phyloP scores from a whole-genome alignment of 2,888 invertebrate genomes.

The Drosophila atripex region DNA sequence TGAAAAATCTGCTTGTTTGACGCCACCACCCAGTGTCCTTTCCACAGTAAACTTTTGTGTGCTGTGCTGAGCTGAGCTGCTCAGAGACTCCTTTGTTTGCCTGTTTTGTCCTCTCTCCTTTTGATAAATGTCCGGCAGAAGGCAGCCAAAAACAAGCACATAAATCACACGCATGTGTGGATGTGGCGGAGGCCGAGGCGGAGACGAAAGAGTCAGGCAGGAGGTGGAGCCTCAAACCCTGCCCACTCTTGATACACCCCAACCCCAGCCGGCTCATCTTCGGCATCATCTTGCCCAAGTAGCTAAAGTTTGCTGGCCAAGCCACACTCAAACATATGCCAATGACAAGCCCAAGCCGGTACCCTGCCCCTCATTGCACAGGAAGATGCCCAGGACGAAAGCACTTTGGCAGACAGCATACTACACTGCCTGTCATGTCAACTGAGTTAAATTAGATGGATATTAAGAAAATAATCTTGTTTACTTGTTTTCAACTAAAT shows the following conservation, averaged over 20 bases:
- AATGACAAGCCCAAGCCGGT: slow-evolving; percentile 41
- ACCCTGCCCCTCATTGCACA: not conserved
- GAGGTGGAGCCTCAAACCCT: slow-evolving; percentile 5
- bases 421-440: slow-evolving; percentile 1
- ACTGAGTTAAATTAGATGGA: slow-evolving; percentile 2
- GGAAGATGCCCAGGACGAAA: slow-evolving; percentile 2
- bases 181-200: slow-evolving; percentile 14
- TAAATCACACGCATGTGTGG: slow-evolving; percentile 66
- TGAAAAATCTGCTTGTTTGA: slow-evolving; percentile 33
- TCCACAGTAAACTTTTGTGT: slow-evolving; percentile 13
- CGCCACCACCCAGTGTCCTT: slow-evolving; percentile 5
- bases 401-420: not conserved
- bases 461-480: slow-evolving; percentile 5
- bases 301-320: slow-evolving; percentile 42
- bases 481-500: slow-evolving; percentile 3
- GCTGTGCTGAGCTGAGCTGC: slow-evolving; percentile 6
- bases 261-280: not conserved
- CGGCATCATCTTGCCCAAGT: slow-evolving; percentile 15
- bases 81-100: slow-evolving; percentile 16
- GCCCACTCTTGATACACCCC: not conserved
- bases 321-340: slow-evolving; percentile 41
- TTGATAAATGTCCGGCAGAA: slow-evolving; percentile 69
- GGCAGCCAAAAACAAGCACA: slow-evolving; percentile 69
- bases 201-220: not conserved
- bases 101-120: slow-evolving; percentile 42